A percentile compares a stretch with the other conserved stretches of the same genome.
These are phyloP conservation scores for Brassicogethes aeneus DNA, from an alignment of 2,888 invertebrate genomes.

Conservation along the genomic window DNA sequence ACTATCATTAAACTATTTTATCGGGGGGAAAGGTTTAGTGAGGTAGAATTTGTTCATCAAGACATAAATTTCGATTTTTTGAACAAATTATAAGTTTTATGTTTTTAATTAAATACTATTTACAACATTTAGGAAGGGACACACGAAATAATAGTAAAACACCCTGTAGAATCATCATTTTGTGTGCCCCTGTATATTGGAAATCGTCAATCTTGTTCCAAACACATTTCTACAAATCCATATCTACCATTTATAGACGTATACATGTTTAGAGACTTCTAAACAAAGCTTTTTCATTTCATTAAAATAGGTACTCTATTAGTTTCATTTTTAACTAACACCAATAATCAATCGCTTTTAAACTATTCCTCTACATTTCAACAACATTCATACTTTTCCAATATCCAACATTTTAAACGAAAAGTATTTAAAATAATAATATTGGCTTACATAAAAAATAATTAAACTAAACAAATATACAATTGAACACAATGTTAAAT, in stretches of 20 bases:
- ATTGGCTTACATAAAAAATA: conserved; percentile 7
- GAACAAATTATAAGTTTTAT: conserved; percentile 1
- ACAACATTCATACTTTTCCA: conserved; percentile 26
- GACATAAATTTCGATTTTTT: conserved; percentile 11
- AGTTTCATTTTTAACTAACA: conserved; percentile 38
- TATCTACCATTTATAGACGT: conserved; percentile 25
- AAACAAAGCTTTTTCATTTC: conserved; percentile 22
- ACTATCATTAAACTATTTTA: conserved; percentile 12
- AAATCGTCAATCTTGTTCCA: conserved; percentile 30
- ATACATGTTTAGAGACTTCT: conserved; percentile 25
- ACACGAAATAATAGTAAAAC: no score
- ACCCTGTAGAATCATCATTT: no score
- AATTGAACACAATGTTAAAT: conserved; percentile 24
- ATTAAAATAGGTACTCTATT: conserved; percentile 30
- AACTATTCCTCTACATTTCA: conserved; percentile 30
- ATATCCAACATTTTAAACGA: conserved; percentile 24
- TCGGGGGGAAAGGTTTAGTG: conserved; percentile 25
- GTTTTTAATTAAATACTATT: conserved; percentile 6
- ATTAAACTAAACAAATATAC: conserved; percentile 16
- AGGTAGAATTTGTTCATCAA: conserved; percentile 38
- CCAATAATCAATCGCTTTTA: conserved; percentile 27
- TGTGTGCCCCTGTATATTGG: conserved; percentile 28
- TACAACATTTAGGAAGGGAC: no score
- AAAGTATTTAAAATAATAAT: conserved; percentile 9
- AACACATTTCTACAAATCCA: conserved; percentile 30